Percentiles rank a stretch among this genome's conserved stretches.
These are phyloP conservation scores for Ectropis crepuscularia DNA, from an alignment of 2,888 invertebrate species.

Conservation along the genomic window DNA sequence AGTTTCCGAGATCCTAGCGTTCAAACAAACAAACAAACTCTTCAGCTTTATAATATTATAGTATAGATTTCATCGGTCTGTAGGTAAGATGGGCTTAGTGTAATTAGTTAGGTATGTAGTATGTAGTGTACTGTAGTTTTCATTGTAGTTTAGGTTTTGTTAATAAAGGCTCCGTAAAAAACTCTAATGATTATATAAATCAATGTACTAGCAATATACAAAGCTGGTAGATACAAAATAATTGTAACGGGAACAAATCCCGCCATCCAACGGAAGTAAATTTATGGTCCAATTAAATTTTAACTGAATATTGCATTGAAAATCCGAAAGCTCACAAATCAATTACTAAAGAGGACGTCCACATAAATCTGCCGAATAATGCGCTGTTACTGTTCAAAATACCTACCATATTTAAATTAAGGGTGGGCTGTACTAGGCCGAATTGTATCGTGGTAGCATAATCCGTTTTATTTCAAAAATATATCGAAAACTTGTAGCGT, in stretches of 20 bases:
- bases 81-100: too few relatives aligned
- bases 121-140: too few relatives aligned
- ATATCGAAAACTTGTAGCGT: not conserved
- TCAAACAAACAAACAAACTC: too few relatives aligned
- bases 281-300: constrained; percentile 58
- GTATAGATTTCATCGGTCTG: too few relatives aligned
- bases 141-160: too few relatives aligned
- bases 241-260: constrained; percentile 2
- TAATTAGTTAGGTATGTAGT: too few relatives aligned
- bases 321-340: constrained; percentile 47
- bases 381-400: constrained; percentile 33
- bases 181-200: too few relatives aligned
- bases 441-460: too few relatives aligned
- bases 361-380: constrained; percentile 50
- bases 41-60: too few relatives aligned
- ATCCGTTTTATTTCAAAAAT: not conserved
- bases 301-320: constrained; percentile 49
- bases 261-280: constrained; percentile 28
- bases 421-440: not conserved
- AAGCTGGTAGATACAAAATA: constrained; percentile 10
- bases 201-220: not conserved
- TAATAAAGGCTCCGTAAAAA: too few relatives aligned
- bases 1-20: too few relatives aligned
- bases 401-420: constrained; percentile 17
- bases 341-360: constrained; percentile 51